Evolutionary conservation across 2,888 invertebrate species (phyloP), one percentile per base, ranked within the genome.

Genomic region (Athalia circularis): DNA sequence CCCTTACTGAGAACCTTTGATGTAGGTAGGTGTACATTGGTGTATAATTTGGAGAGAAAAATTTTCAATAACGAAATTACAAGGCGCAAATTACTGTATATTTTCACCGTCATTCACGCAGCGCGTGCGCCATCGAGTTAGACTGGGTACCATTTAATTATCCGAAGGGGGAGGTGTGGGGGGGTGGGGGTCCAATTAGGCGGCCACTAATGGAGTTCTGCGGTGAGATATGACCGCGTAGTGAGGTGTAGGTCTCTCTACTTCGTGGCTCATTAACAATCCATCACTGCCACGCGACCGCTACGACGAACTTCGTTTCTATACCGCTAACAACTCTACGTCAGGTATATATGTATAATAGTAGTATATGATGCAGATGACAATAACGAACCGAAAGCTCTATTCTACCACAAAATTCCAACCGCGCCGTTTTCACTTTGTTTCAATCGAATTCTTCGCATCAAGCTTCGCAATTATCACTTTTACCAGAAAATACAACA

Each of bases 251-350:
- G 82, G 78, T 80, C 80, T 79, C 78, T 80, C 83, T 83, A 29
- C 83, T 81, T 83, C 81, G 83, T 77, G 81, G 80, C 83, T 83
- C 83, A 83, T 83, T 83, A 83, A 83, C 83, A 82, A 83, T 83
- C 83, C 83, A 83, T 83, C 83, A 83, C 81, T 80, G 80, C 81
- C 81, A 81, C 81, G 80, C 81, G 80, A 79, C 79, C 77, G 79
- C 76, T 62, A 57, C 8, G 3, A 54, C 54, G n/a, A 54, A 54
- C 8, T 3, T 54, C 54, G 54, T 54, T 54, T 54, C 54, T 11
- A 54, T n/a, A 54, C 8, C 11, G 54, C 8, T 11, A 54, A 54
- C n/a, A 8, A n/a, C n/a, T n/a, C n/a, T 4, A 4, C 3, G 54
- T 54, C 54, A 54, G 8, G 9, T 3, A 54, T 54, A 54, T 54